phyloP scores from a whole-genome alignment of 2,888 invertebrate species.

The Harpagoxenus sublaevis region DNA sequence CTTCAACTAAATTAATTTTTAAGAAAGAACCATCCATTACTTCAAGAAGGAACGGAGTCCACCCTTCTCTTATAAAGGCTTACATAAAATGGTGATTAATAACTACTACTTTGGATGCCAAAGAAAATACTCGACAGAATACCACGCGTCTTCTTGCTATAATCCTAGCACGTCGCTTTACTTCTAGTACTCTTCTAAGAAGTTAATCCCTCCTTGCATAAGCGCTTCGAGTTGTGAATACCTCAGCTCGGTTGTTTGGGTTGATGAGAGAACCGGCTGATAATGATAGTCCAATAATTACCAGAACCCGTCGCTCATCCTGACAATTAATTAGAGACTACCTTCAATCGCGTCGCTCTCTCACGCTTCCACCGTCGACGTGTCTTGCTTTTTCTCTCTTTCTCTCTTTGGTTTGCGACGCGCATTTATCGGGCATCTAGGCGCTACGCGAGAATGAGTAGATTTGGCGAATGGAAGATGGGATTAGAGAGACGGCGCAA shows the following conservation, averaged over 20 bases:
- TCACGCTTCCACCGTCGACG: slow-evolving; percentile 33
- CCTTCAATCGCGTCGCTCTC: slow-evolving; percentile 43
- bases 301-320: slow-evolving; percentile 36
- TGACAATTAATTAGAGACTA: slow-evolving; percentile 52
- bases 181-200: slow-evolving; percentile 26
- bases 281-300: slow-evolving; percentile 47
- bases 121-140: slow-evolving; percentile 17
- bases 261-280: slow-evolving; percentile 45
- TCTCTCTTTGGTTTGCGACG: slow-evolving; percentile 34
- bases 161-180: slow-evolving; percentile 8
- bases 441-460: not conserved
- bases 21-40: not conserved
- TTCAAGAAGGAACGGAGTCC: not conserved
- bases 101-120: not conserved
- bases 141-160: not conserved
- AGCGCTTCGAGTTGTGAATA: slow-evolving; percentile 32
- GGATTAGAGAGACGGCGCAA: slow-evolving; percentile 11
- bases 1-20: not conserved
- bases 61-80: not conserved
- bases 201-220: slow-evolving; percentile 41
- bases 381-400: not conserved
- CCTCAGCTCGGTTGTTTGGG: slow-evolving; percentile 23
- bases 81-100: slow-evolving; percentile 36
- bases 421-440: slow-evolving; percentile 35
- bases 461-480: slow-evolving; percentile 38